Evolutionary conservation across 2,797 vertebrate species (phyloP), one percentile per base, ranked within the genome.

Genomic region (Remorina albescens): DNA sequence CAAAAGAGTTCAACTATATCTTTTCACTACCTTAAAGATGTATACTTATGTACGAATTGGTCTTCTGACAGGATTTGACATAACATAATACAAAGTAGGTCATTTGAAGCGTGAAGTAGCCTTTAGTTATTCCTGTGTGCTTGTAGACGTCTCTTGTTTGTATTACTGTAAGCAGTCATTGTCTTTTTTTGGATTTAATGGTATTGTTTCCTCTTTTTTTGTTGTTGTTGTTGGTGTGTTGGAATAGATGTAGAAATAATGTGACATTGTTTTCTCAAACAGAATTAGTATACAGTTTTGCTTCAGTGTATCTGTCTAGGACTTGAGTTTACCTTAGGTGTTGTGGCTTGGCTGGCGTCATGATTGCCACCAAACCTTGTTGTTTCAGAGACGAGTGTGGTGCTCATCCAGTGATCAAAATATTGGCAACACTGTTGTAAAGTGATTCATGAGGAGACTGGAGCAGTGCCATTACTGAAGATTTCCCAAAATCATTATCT

Each of bases 401-500:
- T 61, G 36, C 44, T 26, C 41, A 10, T 26, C 36, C 57, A 50
- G 36, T 36, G 36, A 67, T 71, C 77, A 70, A 46, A 36, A 41
- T 30, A 41, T 53, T 57, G 42, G 54, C 59, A 59, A 55, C 60
- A 11, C 36, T 39, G 21, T 65, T 68, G 46, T 44, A 12, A 56
- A 51, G 15, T 41, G 62, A 66, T 71, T 66, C 25, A 49, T 49
- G 42, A 8, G 28, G 32, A 25, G n/a, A 50, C 11, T 10, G 7
- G 16, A 34, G 46, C 41, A 30, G 6, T 28, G 28, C 25, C 50
- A 13, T 73, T 66, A 59, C 21, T 15, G 28, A 59, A 46, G 28
- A 69, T 63, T 67, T 71, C 16, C 28, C 16, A 12, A 57, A 64
- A 55, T 54, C 16, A 55, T 71, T 23, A 46, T 71, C 30, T 25